phyloP scores from a whole-genome alignment of 1,140 invertebrate species.

The Nylanderia fulva region DNA sequence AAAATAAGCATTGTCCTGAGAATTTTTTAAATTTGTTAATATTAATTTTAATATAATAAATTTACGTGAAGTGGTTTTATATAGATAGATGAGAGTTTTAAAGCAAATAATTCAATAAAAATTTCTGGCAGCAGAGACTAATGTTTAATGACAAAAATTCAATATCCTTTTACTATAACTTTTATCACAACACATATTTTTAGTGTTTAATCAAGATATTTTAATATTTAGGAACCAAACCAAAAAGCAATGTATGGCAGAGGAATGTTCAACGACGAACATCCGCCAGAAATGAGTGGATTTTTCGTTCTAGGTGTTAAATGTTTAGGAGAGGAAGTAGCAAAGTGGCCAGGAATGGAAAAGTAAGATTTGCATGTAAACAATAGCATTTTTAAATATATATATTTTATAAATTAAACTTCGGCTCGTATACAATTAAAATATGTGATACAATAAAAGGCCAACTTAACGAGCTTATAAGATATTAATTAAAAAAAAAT shows the following conservation, averaged over 20 bases:
- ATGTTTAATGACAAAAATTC: conserved; percentile 46
- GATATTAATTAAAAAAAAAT: too few species aligned
- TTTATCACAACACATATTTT: conserved; percentile 46
- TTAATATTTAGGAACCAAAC: conserved; percentile 81
- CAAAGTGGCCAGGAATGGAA: conserved; percentile 80
- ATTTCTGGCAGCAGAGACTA: conserved; percentile 35
- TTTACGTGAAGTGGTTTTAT: conserved; percentile 23
- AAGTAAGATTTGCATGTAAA: conserved; percentile 61
- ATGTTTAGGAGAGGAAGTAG: conserved; percentile 72
- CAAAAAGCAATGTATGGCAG: conserved; percentile 76
- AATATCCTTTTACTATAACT: conserved; percentile 53
- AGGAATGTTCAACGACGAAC: conserved; percentile 78
- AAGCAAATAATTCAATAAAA: conserved; percentile 27
- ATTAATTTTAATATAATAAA: not conserved
- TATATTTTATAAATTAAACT: too few species aligned
- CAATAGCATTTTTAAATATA: conserved; percentile 1
- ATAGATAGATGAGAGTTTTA: conserved; percentile 50
- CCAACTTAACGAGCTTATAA: too few species aligned
- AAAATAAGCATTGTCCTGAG: not conserved
- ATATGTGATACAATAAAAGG: too few species aligned
- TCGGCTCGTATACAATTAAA: too few species aligned
- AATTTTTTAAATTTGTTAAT: not conserved
- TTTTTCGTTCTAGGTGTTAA: conserved; percentile 77
- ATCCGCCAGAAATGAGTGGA: conserved; percentile 69
- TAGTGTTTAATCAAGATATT: conserved; percentile 23